A percentile compares a stretch with the other conserved stretches of the same genome.
Evolutionary conservation across 2,797 vertebrate species (phyloP).

Genomic region (Adelosebastes latens): DNA sequence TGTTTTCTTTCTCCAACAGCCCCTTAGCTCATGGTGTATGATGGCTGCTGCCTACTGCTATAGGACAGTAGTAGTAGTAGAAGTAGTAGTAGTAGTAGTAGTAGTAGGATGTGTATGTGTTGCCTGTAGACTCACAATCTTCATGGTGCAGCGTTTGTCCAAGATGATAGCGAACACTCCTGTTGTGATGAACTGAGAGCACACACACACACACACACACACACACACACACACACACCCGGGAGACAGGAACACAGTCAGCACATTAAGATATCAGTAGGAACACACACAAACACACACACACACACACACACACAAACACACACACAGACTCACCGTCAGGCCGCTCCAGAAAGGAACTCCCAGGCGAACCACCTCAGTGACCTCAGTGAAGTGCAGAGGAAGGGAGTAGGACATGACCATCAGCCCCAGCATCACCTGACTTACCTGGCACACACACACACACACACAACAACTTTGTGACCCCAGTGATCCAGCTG

Average conservation of each 20-base stretch:
- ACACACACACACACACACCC: neutral
- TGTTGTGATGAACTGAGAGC: constrained; percentile 75
- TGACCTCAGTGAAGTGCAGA: constrained; percentile 60
- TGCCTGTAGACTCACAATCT: constrained; percentile 67
- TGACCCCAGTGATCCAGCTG: neutral
- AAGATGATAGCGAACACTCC: constrained; percentile 70
- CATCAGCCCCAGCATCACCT: constrained; percentile 81
- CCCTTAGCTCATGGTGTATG: neutral
- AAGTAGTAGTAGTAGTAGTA: neutral
- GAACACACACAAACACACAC: neutral
- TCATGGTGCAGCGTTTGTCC: constrained; percentile 73
- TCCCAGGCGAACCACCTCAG: constrained; percentile 71
- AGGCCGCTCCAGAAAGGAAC: constrained; percentile 83
- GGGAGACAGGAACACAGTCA: neutral
- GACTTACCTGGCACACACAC: constrained; percentile 70
- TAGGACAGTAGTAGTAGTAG: no score
- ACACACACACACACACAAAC: neutral
- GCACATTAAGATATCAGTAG: no score
- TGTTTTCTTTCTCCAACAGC: no score
- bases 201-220: constrained; percentile 7
- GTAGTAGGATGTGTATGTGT: neutral
- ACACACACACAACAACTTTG: neutral
- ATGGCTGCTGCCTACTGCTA: neutral
- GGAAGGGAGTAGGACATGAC: constrained; percentile 81
- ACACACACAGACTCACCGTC: constrained; percentile 58